These are phyloP conservation scores for Drosophila sturtevanti DNA, from an alignment of 1,140 invertebrate species.

Conservation along the genomic window DNA sequence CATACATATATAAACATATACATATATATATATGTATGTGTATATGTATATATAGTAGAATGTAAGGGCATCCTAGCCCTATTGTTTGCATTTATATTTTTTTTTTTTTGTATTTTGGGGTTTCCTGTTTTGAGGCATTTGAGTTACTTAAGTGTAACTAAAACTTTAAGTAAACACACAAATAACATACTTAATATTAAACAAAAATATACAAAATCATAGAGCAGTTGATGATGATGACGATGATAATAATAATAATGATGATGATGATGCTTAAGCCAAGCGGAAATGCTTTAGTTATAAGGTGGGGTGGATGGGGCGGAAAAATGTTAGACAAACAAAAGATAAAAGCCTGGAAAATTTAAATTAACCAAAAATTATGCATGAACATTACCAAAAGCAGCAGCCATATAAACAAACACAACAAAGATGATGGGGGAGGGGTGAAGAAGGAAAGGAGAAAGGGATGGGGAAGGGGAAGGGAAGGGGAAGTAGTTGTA, in stretches of 20 bases:
- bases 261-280: slow-evolving; percentile 38
- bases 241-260: slow-evolving; percentile 38
- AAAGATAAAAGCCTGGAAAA: slow-evolving; percentile 77
- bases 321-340: slow-evolving; percentile 56
- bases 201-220: slow-evolving; percentile 76
- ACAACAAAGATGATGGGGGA: background rate
- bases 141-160: slow-evolving; percentile 80
- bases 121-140: slow-evolving; percentile 70
- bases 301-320: background rate
- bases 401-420: too few relatives aligned
- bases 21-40: too few relatives aligned
- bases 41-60: background rate
- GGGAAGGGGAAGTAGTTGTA: background rate
- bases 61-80: slow-evolving; percentile 9
- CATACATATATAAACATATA: background rate
- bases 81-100: slow-evolving; percentile 65
- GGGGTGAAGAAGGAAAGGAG: too few relatives aligned
- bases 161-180: slow-evolving; percentile 81
- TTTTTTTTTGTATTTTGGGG: slow-evolving; percentile 67
- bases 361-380: slow-evolving; percentile 82
- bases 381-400: slow-evolving; percentile 76
- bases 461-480: background rate
- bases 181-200: slow-evolving; percentile 81
- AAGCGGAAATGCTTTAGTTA: slow-evolving; percentile 52
- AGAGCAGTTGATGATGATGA: slow-evolving; percentile 23